Evolutionary conservation across 2,113 vertebrate genomes (phyloP).

Genomic region (Cebidichthys violaceus): DNA sequence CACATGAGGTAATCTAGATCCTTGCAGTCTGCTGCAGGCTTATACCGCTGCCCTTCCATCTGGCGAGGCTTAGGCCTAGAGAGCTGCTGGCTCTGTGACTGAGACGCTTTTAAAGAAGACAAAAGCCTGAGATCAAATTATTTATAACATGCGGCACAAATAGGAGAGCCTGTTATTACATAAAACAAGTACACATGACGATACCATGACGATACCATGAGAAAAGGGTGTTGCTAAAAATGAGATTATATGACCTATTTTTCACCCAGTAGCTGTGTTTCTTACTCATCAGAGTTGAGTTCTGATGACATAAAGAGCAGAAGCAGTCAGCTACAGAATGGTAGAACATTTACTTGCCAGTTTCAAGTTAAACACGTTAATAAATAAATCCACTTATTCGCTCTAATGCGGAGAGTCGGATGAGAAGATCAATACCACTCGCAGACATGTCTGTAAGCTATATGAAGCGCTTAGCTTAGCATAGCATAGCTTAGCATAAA

Average conservation of each 20-base stretch:
- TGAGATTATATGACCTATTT: not conserved
- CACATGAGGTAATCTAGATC: constrained; percentile 26
- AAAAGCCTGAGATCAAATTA: constrained; percentile 1
- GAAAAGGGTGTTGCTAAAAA: not conserved
- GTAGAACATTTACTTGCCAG: too few species aligned
- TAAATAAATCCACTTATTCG: too few species aligned
- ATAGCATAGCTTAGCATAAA: too few species aligned
- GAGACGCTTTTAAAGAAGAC: constrained; percentile 4
- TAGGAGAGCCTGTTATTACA: not conserved
- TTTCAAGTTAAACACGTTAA: too few species aligned
- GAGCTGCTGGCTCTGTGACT: not conserved
- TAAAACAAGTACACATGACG: not conserved
- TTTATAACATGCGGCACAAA: constrained; percentile 6
- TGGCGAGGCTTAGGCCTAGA: constrained; percentile 29
- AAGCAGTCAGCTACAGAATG: too few species aligned
- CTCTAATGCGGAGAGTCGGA: too few species aligned
- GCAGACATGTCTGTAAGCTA: too few species aligned
- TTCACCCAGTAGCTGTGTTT: not conserved
- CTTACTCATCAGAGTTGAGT: not conserved
- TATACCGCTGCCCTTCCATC: constrained; percentile 38
- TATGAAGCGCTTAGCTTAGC: too few species aligned
- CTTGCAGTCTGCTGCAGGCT: constrained; percentile 49
- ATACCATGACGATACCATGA: not conserved
- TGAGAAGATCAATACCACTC: too few species aligned
- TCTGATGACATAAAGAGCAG: too few species aligned